Base-by-base conservation (phyloP, 2,113 vertebrate genomes). In the Stigmatopora argus region DNA sequence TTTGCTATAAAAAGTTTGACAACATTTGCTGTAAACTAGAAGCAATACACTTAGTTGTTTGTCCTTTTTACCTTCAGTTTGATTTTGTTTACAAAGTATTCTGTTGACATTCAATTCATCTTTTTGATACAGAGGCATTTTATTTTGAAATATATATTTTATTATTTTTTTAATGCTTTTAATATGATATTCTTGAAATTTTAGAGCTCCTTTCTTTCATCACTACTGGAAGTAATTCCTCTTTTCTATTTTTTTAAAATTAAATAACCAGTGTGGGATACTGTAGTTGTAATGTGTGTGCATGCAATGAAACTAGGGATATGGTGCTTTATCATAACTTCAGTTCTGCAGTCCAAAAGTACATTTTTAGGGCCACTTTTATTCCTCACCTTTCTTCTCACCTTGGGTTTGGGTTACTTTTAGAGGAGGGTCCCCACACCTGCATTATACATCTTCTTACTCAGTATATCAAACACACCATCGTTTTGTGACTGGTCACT, bases 201-300 rank as follows among this genome's bases (percentile, higher is more conserved):
- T 21, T 13, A 23, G 13, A n/a, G 46, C 15, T 48, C 4, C 4
- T 57, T 57, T 2, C 74, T 68, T 74, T 67, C 48, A 71, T 73
- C 66, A 72, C 18, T 66, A 70, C 31, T 56, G 14, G 67, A 77
- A 77, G 83, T 86, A 73, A 64, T 71, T 55, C 7, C 1, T 17
- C 35, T 35, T 3, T 8, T 18, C 21, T 12, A 55, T 23, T 31
- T 7, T 31, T 12, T 31, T 2, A 7, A 21, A 7, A 18, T 10
- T 4, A 21, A 13, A 53, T 13, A 12, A 13, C 52, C 52, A 53
- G 19, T 13, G 1, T 13, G 4, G 19, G 23, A 0, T 23, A 14
- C 12, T 13, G 52, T 53, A 12, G 10, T 23, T 26, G 21, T 21
- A 53, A 14, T 53, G 10, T 11, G 52, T 26, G 52, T 53, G 21